Base-by-base conservation (phyloP, 2,113 vertebrate genomes). In the Montifringilla adamsi region DNA sequence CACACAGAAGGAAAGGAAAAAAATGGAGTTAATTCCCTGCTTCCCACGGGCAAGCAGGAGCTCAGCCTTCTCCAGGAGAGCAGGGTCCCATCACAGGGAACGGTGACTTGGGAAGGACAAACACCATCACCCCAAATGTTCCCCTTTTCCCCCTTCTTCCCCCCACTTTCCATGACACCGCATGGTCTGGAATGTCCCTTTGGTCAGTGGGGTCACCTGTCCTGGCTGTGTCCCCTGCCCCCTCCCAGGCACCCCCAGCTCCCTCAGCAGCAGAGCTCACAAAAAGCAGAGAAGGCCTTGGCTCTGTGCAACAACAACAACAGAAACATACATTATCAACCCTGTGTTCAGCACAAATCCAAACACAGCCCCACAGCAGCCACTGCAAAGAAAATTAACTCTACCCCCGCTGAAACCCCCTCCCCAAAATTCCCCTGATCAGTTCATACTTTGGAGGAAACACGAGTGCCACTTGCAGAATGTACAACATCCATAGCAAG, bases 101-200 rank as follows among this genome's bases (percentile, higher is more conserved):
- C 0, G 0, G 15, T 30, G 10, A 8, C 13, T 47, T 35, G 75
- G 11, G 15, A 49, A n/a, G 8, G 8, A 30, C 1, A 9, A 62
- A 63, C 3, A 1, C 4, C 58, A 35, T 1, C 30, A 23, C 47
- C 1, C 28, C 55, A 52, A 60, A 77, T 2, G 0, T 13, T 7
- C 2, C 19, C 6, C 9, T 15, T 5, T 37, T 37, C 28, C 8
- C 13, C 30, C 15, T 20, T 16, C 37, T 39, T 33, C 23, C 18
- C 8, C 8, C 2, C 2, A 4, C 14, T 37, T 41, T 8, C 0
- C 3, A 4, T 39, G 64, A 16, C 1, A 0, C 43, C 23, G 1
- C 19, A 9, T 2, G 15, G 15, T 39, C 55, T 70, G 74, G 23
- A 33, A 28, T 11, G 1, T 7, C 16, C 37, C 52, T 58, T 3